Conservation (phyloP, 2,797 vertebrate genomes). For the Periparus ater region DNA sequence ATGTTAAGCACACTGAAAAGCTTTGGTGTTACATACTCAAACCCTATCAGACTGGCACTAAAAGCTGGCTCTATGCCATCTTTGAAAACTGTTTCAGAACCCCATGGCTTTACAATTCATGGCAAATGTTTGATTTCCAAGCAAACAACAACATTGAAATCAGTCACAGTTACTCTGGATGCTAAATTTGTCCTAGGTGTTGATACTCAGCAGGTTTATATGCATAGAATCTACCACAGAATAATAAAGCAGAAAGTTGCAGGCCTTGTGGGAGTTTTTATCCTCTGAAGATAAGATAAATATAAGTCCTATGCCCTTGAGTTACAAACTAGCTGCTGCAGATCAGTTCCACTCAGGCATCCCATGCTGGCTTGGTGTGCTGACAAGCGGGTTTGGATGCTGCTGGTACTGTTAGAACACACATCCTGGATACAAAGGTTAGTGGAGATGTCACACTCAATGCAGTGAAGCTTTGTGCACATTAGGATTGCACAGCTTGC, state of each 20-base stretch:
- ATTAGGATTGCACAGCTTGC: background rate
- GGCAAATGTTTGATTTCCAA: background rate
- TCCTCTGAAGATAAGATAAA: conserved; percentile 2
- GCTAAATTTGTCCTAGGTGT: background rate
- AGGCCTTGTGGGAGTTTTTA: background rate
- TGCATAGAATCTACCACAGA: background rate
- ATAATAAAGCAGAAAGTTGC: background rate
- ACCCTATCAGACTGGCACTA: background rate
- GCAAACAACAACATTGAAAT: background rate
- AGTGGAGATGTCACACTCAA: background rate
- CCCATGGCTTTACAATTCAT: background rate
- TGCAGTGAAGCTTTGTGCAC: background rate
- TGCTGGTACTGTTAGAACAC: background rate
- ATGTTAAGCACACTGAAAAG: background rate
- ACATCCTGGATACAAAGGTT: background rate
- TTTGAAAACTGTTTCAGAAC: background rate
- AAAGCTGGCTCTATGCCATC: background rate
- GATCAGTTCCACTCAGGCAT: background rate
- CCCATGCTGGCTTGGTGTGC: background rate
- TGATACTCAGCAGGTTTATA: background rate
- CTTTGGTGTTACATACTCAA: background rate
- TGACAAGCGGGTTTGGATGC: background rate
- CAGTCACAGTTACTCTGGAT: background rate
- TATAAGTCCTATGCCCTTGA: background rate
- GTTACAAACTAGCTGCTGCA: background rate